Conservation (phyloP, 2,888 invertebrate genomes). For the Drosophila macrothrix region DNA sequence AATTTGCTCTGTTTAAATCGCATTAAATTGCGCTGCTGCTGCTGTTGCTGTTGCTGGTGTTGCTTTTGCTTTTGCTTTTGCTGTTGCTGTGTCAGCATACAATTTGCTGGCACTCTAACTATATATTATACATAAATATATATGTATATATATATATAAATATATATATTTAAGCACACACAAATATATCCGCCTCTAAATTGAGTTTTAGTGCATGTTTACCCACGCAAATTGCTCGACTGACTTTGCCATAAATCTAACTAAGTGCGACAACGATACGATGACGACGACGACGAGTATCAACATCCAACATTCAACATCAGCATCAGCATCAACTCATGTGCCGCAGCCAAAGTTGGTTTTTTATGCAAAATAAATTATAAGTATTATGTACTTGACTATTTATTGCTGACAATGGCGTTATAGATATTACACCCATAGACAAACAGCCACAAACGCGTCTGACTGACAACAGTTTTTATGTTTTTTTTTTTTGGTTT, state of each 20-base stretch:
- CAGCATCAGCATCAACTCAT: constrained; percentile 30
- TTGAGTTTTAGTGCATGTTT: constrained; percentile 83
- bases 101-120: constrained; percentile 54
- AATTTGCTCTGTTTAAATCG: constrained; percentile 79
- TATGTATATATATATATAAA: not conserved
- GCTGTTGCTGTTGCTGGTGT: constrained; percentile 21
- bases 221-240: constrained; percentile 84
- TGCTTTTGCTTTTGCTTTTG: constrained; percentile 1
- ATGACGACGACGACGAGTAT: constrained; percentile 7
- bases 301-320: constrained; percentile 24
- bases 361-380: constrained; percentile 77
- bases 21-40: constrained; percentile 71
- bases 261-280: constrained; percentile 63
- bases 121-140: constrained; percentile 17
- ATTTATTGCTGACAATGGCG: constrained; percentile 74
- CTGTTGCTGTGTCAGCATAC: constrained; percentile 41
- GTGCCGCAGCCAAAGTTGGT: constrained; percentile 52
- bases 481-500: constrained; percentile 1
- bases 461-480: constrained; percentile 3
- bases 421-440: constrained; percentile 32
- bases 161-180: constrained; percentile 27
- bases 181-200: constrained; percentile 76
- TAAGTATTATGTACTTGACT: constrained; percentile 79
- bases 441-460: not conserved
- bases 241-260: constrained; percentile 79